Percentiles rank a stretch among this genome's conserved stretches.
Conservation (phyloP, 2,888 invertebrate species). For the Chironomus tentans region DNA sequence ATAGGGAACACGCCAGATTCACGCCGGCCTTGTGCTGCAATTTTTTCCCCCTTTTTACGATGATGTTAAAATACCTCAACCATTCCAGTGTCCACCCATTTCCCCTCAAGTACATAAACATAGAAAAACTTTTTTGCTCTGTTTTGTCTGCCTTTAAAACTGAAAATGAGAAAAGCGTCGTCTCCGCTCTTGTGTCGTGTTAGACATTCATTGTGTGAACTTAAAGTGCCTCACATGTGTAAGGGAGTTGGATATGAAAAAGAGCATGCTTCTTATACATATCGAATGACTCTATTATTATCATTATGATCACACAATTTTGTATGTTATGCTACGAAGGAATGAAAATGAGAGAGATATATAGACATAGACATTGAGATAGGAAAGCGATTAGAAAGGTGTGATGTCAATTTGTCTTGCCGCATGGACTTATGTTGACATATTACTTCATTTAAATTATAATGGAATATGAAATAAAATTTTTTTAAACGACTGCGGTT, state of each 20-base stretch:
- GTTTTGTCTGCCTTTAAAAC: too few species aligned
- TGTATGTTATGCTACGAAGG: not conserved
- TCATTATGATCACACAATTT: not conserved
- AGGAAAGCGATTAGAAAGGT: slow-evolving; percentile 15
- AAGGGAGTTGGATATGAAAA: not conserved
- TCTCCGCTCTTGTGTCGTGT: too few species aligned
- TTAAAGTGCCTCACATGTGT: too few species aligned
- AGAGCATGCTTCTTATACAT: not conserved
- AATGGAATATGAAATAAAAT: not conserved
- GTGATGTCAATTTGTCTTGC: slow-evolving; percentile 3
- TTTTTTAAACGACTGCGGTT: not conserved
- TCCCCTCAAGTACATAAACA: too few species aligned
- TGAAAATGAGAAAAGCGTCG: too few species aligned
- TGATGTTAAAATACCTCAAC: too few species aligned
- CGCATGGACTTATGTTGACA: not conserved
- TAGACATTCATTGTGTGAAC: too few species aligned
- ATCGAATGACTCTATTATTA: not conserved
- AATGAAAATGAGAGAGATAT: not conserved
- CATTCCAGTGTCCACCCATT: too few species aligned
- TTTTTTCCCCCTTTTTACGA: too few species aligned
- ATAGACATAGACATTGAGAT: not conserved
- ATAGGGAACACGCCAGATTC: too few species aligned
- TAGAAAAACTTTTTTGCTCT: too few species aligned
- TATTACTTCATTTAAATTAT: slow-evolving; percentile 4
- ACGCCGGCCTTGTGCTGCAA: too few species aligned